Evolutionary conservation across 2,113 vertebrate genomes (phyloP).

Genomic region (Anoura caudifer): DNA sequence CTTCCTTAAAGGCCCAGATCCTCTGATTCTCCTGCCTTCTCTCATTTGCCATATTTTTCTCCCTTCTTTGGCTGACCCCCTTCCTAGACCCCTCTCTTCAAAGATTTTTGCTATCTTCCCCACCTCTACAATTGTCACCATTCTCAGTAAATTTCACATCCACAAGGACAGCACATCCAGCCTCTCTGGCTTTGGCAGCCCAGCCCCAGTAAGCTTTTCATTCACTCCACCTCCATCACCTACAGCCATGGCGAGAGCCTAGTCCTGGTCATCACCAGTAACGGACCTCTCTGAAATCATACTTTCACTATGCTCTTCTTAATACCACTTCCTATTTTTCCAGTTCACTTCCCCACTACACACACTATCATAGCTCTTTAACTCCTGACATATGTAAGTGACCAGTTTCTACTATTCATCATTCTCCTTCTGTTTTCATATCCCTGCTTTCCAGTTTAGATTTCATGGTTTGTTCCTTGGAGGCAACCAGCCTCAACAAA

Average conservation of each 20-base stretch:
- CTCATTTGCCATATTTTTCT: not conserved
- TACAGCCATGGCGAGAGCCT: not conserved
- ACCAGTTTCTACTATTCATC: not conserved
- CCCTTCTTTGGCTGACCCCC: not conserved
- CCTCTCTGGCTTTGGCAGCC: not conserved
- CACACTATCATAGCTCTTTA: not conserved
- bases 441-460: not conserved
- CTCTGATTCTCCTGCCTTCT: not conserved
- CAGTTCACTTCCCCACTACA: not conserved
- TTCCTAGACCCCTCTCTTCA: not conserved
- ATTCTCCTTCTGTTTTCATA: not conserved
- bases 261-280: not conserved
- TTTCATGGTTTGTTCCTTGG: not conserved
- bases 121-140: not conserved
- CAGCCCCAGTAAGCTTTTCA: not conserved
- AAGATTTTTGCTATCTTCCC: not conserved
- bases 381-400: not conserved
- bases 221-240: not conserved
- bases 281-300: not conserved
- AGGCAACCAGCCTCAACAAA: not conserved
- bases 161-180: not conserved
- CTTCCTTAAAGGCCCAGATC: not conserved
- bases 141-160: not conserved
- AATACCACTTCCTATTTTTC: not conserved
- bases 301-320: not conserved